These are phyloP conservation scores for Hepsetus odoe DNA, from an alignment of 2,113 vertebrate genomes.

Conservation along the genomic window DNA sequence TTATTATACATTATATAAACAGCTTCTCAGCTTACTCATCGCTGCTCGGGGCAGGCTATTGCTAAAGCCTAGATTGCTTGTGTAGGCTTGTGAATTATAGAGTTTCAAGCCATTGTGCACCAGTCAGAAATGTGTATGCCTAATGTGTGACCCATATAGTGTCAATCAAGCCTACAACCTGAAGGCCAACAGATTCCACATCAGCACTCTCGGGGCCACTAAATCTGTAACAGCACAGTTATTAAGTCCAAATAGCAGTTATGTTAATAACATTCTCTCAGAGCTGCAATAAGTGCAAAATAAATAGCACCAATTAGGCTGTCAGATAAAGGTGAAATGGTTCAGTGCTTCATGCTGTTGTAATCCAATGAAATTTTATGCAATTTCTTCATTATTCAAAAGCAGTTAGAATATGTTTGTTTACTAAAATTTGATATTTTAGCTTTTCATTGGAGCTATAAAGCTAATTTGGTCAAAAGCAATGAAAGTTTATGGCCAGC, in stretches of 20 bases:
- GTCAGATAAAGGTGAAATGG: constrained; percentile 44
- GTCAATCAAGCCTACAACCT: constrained; percentile 34
- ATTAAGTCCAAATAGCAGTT: constrained; percentile 36
- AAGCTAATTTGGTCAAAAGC: background rate
- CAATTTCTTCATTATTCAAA: too few species aligned
- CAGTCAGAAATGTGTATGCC: constrained; percentile 1
- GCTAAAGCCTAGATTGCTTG: constrained; percentile 25
- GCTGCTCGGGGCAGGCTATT: constrained; percentile 7
- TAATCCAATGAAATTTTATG: background rate
- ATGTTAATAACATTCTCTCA: constrained; percentile 37
- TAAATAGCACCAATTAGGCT: constrained; percentile 49
- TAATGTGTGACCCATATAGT: background rate
- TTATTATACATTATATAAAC: constrained; percentile 38
- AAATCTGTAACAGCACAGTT: constrained; percentile 35
- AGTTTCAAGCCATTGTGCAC: constrained; percentile 14
- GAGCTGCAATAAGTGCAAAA: constrained; percentile 41
- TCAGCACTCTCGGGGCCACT: constrained; percentile 8
- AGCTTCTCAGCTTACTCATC: constrained; percentile 34
- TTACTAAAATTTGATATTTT: background rate
- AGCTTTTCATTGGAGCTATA: background rate
- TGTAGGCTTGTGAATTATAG: constrained; percentile 40
- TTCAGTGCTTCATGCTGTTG: background rate
- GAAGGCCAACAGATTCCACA: constrained; percentile 15
- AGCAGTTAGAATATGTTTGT: background rate
- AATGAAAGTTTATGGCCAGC: background rate